Conservation (phyloP, 2,888 invertebrate species). For the Melangyna quadrimaculata region DNA sequence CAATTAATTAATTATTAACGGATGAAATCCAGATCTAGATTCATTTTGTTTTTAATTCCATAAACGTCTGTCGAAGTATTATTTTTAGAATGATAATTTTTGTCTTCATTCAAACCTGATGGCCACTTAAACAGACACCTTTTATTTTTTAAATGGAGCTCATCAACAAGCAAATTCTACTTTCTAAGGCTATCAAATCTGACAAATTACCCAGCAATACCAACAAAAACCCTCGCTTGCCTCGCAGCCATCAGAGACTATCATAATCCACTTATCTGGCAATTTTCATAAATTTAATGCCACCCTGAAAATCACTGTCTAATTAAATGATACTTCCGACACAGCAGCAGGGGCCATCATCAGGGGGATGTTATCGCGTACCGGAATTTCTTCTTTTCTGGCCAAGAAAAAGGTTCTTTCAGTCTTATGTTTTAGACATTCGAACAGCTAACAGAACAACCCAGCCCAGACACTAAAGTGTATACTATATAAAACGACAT, state of each 20-base stretch:
- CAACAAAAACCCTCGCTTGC: background rate
- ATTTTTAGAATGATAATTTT: background rate
- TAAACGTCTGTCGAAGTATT: background rate
- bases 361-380: slow-evolving; percentile 51
- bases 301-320: slow-evolving; percentile 66
- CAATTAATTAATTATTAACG: background rate
- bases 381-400: slow-evolving; percentile 23
- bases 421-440: background rate
- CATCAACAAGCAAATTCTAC: slow-evolving; percentile 40
- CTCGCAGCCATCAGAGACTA: slow-evolving; percentile 50
- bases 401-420: slow-evolving; percentile 23
- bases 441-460: slow-evolving; percentile 1
- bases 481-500: slow-evolving; percentile 47
- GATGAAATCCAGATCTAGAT: background rate
- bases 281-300: slow-evolving; percentile 67
- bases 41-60: background rate
- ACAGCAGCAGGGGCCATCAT: slow-evolving; percentile 7
- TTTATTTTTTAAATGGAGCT: slow-evolving; percentile 13
- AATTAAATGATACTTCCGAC: slow-evolving; percentile 70
- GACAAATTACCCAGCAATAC: slow-evolving; percentile 14
- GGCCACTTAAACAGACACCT: background rate
- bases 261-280: slow-evolving; percentile 70
- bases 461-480: background rate
- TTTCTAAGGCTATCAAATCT: slow-evolving; percentile 25
- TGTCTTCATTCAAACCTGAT: background rate